phyloP scores from a whole-genome alignment of 2,797 vertebrate genomes.

The Falco cherrug region DNA sequence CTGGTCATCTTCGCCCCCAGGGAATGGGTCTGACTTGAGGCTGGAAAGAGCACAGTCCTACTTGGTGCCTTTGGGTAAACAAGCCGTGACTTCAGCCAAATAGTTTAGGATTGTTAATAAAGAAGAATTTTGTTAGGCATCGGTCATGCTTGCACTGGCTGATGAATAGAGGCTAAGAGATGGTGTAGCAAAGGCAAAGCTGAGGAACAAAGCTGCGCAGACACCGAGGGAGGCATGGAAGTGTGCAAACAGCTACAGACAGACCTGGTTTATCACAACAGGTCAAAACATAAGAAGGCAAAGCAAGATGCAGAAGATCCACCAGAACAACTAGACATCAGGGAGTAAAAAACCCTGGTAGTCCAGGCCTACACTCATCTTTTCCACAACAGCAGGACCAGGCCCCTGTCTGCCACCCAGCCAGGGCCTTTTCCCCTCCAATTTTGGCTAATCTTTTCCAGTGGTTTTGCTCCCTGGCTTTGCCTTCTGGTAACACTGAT shows the following conservation, averaged over 20 bases:
- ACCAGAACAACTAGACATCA: neutral
- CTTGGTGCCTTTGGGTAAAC: neutral
- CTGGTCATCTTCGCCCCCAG: neutral
- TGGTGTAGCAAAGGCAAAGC: neutral
- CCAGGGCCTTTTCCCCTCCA: neutral
- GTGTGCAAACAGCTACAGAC: neutral
- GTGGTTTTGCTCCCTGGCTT: constrained; percentile 19
- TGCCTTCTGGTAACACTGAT: neutral
- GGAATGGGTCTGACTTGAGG: neutral
- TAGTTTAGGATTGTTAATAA: neutral
- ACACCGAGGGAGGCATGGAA: neutral
- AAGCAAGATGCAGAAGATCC: neutral
- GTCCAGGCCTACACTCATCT: neutral
- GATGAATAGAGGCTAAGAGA: neutral
- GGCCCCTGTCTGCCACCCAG: neutral
- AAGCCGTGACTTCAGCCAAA: neutral
- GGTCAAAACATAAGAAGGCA: neutral
- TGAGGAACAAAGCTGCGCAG: neutral
- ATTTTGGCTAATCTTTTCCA: constrained; percentile 12
- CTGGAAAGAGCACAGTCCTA: neutral
- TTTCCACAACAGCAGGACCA: neutral
- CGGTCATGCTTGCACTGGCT: neutral
- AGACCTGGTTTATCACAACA: neutral
- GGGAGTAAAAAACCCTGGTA: neutral
- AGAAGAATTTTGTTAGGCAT: neutral